Percentiles rank a stretch among this genome's conserved stretches.
phyloP scores from a whole-genome alignment of 2,113 vertebrate genomes.

The Pelodiscus sinensis region DNA sequence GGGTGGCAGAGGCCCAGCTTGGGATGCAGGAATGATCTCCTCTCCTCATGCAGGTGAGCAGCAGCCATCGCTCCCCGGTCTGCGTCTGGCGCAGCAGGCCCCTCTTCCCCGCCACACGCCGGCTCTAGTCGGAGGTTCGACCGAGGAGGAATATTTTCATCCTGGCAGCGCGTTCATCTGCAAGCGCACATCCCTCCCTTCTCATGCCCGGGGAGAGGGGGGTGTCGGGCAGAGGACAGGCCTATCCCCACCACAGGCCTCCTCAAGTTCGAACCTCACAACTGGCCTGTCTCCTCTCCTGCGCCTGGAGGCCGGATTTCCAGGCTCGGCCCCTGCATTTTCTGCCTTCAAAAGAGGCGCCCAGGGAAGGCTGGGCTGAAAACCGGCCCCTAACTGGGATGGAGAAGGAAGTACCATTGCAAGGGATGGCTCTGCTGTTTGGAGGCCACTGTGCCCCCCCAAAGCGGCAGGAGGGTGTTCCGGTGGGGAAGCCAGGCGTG shows the following conservation, averaged over 20 bases:
- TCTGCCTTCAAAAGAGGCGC: not conserved
- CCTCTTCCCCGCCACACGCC: not conserved
- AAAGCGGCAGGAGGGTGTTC: not conserved
- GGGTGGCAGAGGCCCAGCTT: not conserved
- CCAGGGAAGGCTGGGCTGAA: not conserved
- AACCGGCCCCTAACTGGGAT: not conserved
- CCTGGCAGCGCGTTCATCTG: not conserved
- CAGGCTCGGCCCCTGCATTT: not conserved
- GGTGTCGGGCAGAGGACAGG: not conserved
- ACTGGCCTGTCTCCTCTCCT: not conserved
- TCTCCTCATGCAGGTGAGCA: not conserved
- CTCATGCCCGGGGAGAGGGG: not conserved
- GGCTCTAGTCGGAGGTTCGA: not conserved
- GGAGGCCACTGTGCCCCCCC: not conserved
- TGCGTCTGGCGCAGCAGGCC: not conserved
- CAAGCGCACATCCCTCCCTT: not conserved
- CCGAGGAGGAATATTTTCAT: not conserved
- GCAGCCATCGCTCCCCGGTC: not conserved
- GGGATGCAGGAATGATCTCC: not conserved
- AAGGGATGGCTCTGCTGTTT: not conserved
- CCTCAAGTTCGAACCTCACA: not conserved
- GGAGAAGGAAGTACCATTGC: not conserved
- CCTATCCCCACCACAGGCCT: not conserved
- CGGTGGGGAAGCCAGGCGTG: not conserved
- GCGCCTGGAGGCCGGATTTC: not conserved